Evolutionary conservation across 2,888 invertebrate species (phyloP), one percentile per base, ranked within the genome.

Genomic region (Arge pagana): DNA sequence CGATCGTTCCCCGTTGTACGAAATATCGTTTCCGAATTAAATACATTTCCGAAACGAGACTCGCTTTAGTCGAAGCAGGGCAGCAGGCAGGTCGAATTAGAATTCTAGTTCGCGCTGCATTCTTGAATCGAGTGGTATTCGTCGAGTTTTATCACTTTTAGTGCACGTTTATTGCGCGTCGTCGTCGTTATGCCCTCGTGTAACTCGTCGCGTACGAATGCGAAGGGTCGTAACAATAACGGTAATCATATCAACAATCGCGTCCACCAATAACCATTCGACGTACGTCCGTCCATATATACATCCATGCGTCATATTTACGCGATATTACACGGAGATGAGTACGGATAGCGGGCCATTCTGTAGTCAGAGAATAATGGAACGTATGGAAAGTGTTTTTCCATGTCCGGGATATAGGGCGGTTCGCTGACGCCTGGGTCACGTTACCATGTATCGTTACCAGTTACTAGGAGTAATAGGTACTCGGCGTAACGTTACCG

Each of bases 321-420:
- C 23, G 31, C n/a, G 45, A 35, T 19, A 45, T 33, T 33, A 33
- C 23, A n/a, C 23, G 13, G 33, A 24, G 45, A 45, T 45, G 45
- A 45, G 45, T 45, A 45, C 45, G 43, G 41, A 48, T 40, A 48
- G 48, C 42, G 39, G 42, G 42, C 52, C 52, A 57, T 54, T 58
- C 53, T 54, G 53, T 51, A 53, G 49, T 50, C 41, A 54, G 51
- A 45, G 53, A 21, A 19, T 58, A 57, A 58, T 57, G 54, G 58
- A 53, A 58, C 53, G 53, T 49, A 57, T 53, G 53, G 51, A 42
- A 58, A 58, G 58, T 58, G 54, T 58, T 57, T 58, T 58, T 55
- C 58, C 58, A 51, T 56, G 54, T 57, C 54, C 51, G 48, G 36
- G 42, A 50, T 54, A 52, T 26, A 33, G 31, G 40, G 45, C n/a